Percentiles rank a stretch among this genome's conserved stretches.
These are phyloP conservation scores for Schrankia costaestrigalis DNA, from an alignment of 2,888 invertebrate genomes.

Conservation along the genomic window DNA sequence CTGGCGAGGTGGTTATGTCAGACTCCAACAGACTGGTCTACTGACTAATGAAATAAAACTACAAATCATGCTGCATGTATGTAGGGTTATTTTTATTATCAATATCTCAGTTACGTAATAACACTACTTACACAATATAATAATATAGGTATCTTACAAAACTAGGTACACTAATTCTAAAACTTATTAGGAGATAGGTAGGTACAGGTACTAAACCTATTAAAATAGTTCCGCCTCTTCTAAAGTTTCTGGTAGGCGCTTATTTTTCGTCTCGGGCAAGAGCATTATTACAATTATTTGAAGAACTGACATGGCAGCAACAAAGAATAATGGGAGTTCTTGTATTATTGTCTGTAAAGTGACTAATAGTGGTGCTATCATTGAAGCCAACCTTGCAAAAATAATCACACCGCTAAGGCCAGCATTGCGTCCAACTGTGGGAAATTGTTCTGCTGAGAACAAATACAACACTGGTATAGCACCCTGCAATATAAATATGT, in stretches of 20 bases:
- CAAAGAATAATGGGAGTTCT: conserved; percentile 54
- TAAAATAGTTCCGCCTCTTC: conserved; percentile 62
- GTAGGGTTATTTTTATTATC: too few species aligned
- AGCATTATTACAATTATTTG: conserved; percentile 60
- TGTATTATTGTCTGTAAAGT: conserved; percentile 43
- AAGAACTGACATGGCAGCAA: conserved; percentile 48
- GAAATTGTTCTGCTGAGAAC: conserved; percentile 88
- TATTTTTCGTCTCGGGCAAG: conserved; percentile 70
- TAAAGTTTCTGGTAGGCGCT: conserved; percentile 74
- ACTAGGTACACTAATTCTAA: too few species aligned
- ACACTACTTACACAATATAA: too few species aligned
- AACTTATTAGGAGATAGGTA: too few species aligned
- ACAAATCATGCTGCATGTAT: too few species aligned
- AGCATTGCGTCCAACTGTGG: conserved; percentile 88
- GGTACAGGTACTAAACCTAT: too few species aligned
- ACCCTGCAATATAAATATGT: conserved; percentile 63
- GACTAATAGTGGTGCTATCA: conserved; percentile 76
- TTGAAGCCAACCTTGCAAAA: conserved; percentile 89
- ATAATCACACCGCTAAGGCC: conserved; percentile 88
- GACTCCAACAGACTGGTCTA: too few species aligned
- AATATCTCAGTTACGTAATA: too few species aligned
- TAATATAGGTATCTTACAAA: too few species aligned
- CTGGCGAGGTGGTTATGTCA: too few species aligned
- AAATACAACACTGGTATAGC: conserved; percentile 83
- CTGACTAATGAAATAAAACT: too few species aligned